Base-by-base conservation (phyloP, 2,797 vertebrate genomes). In the Fratercula arctica region DNA sequence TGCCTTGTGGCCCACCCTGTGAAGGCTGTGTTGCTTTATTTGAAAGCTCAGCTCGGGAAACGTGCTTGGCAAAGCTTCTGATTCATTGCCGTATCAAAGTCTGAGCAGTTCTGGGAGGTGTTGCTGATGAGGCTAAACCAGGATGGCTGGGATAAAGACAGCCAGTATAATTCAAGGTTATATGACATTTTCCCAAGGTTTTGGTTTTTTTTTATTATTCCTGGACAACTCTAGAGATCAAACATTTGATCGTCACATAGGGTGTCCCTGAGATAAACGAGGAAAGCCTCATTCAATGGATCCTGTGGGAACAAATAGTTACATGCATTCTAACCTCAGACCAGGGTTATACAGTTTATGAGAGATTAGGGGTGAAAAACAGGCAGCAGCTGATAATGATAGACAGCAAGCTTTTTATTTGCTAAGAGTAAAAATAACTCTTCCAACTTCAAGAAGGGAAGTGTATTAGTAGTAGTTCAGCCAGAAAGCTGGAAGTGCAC, bases 1-100 rank as follows among this genome's bases (percentile, higher is more conserved):
- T 60, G 69, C 54, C 23, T 66, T 68, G 56, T 41, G 20, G 37
- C 39, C 59, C 48, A 37, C 25, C 39, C 48, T 74, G 41, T 60
- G n/a, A 72, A 87, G 76, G 61, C n/a, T 95, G 59, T 64, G 28
- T 77, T 93, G 24, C 72, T 93, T 89, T 96, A 63, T 85, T 79
- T 91, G 76, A 94, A 87, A 94, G 29, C 33, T 87, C 45, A 79
- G 11, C 51, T 51, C 90, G 59, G 63, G 48, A 78, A 89, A 70
- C 2, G 0, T 46, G 43, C 33, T 67, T 75, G 33, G 59, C n/a
- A 94, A 72, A 94, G 31, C 35, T 92, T 79, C 31, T 88, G 50
- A 85, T 80, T 96, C 4, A 61, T 64, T 90, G 56, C 66, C 88
- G 7, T 87, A 57, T 59, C 51, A 56, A 78, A 85, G 17, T 73